Evolutionary conservation across 1,140 invertebrate genomes (phyloP).

Genomic region (Drosophila nasuta): DNA sequence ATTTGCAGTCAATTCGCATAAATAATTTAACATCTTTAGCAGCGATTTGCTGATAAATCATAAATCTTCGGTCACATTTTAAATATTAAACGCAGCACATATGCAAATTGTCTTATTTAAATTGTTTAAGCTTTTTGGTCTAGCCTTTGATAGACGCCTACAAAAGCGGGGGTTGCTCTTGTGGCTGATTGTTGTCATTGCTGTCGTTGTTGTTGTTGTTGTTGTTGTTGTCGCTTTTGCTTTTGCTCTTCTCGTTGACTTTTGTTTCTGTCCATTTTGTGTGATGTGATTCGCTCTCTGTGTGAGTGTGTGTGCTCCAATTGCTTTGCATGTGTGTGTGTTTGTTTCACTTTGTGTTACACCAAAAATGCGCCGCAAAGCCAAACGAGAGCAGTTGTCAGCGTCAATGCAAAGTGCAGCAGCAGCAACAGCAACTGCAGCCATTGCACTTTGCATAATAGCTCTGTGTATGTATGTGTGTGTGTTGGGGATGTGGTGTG

Average conservation of each 20-base stretch:
- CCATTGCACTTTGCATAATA: conserved; percentile 81
- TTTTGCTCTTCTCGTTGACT: conserved; percentile 56
- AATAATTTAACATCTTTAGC: conserved; percentile 8
- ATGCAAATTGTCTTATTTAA: conserved; percentile 35
- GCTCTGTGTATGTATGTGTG: conserved; percentile 46
- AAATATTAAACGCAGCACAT: conserved; percentile 12
- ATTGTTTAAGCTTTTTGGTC: conserved; percentile 32
- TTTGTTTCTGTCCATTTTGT: conserved; percentile 64
- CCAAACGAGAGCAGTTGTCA: conserved; percentile 67
- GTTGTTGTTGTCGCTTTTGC: conserved; percentile 23
- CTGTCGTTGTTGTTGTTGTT: conserved; percentile 4
- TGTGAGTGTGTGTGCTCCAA: conserved; percentile 14
- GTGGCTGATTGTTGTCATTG: conserved; percentile 15
- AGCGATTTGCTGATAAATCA: conserved; percentile 6
- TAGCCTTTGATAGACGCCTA: conserved; percentile 28
- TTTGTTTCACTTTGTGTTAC: conserved; percentile 77
- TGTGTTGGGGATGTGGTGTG: conserved; percentile 67
- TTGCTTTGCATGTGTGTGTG: conserved; percentile 5
- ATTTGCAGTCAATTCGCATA: conserved; percentile 11
- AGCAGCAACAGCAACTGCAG: conserved; percentile 61
- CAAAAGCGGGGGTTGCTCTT: conserved; percentile 25
- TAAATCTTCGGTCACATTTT: conserved; percentile 9
- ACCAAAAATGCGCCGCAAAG: conserved; percentile 81
- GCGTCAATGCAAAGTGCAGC: conserved; percentile 65
- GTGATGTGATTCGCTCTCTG: conserved; percentile 8